Evolutionary conservation across 2,888 invertebrate species (phyloP).

Genomic region (Parelbella ahira): DNA sequence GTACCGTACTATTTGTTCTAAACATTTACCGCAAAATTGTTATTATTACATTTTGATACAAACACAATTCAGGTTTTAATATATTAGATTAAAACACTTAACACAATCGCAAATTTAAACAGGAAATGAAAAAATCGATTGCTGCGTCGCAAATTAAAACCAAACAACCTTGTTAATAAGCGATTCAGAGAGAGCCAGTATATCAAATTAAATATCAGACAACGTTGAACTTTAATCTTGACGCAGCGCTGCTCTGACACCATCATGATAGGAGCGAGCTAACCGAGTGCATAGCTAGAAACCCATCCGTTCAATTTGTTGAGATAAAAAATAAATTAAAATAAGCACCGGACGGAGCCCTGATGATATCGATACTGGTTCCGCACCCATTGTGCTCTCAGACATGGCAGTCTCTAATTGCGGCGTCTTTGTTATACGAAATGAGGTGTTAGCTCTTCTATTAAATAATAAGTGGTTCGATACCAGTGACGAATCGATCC

Average conservation of each 20-base stretch:
- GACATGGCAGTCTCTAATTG: conserved; percentile 73
- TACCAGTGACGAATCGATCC: conserved; percentile 50
- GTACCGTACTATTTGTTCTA: neutral
- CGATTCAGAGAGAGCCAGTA: conserved; percentile 26
- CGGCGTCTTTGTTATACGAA: conserved; percentile 75
- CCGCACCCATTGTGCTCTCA: conserved; percentile 63
- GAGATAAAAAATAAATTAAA: conserved; percentile 79
- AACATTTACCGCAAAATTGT: conserved; percentile 1
- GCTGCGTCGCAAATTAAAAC: conserved; percentile 24
- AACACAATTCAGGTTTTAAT: no score
- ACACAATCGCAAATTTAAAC: conserved; percentile 17
- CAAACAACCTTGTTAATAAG: conserved; percentile 29
- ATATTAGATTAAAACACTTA: conserved; percentile 24
- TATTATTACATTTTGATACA: conserved; percentile 10
- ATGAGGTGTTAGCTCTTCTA: conserved; percentile 78
- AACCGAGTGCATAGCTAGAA: conserved; percentile 54
- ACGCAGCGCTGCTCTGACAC: conserved; percentile 48
- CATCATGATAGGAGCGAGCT: conserved; percentile 51
- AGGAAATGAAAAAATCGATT: conserved; percentile 14
- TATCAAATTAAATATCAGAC: conserved; percentile 52
- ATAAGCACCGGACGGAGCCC: conserved; percentile 50
- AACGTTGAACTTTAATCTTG: conserved; percentile 68
- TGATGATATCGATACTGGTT: conserved; percentile 73
- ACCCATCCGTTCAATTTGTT: conserved; percentile 69
- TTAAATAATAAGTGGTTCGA: conserved; percentile 74